These are phyloP conservation scores for Nasua narica DNA, from an alignment of 2,797 vertebrate species.

Conservation along the genomic window DNA sequence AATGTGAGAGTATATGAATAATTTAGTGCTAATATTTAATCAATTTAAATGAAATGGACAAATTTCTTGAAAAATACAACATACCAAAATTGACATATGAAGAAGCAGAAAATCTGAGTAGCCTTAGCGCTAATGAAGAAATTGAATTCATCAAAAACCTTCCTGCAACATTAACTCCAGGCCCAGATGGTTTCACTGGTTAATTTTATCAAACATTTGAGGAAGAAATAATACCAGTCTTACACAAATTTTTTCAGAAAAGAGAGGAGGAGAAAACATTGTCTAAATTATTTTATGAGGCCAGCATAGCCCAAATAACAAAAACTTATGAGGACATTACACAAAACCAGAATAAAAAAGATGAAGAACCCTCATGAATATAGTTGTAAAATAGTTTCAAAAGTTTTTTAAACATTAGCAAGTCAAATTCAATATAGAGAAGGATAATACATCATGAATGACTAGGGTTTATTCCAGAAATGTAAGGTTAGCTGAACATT, in stretches of 20 bases:
- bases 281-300: background rate
- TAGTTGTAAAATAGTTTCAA: background rate
- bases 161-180: background rate
- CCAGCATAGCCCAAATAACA: background rate
- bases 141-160: background rate
- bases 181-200: background rate
- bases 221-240: background rate
- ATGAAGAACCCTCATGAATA: background rate
- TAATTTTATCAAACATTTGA: background rate
- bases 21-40: background rate
- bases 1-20: background rate
- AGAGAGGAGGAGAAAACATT: background rate
- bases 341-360: background rate
- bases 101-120: background rate
- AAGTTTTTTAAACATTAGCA: background rate
- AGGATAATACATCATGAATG: background rate
- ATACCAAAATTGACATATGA: slow-evolving; percentile 1
- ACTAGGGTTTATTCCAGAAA: background rate
- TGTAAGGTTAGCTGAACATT: background rate
- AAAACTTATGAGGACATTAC: background rate
- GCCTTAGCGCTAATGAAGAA: background rate
- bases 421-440: background rate
- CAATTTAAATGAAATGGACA: background rate
- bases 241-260: background rate
- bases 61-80: background rate